Percentiles rank a stretch among this genome's conserved stretches.
Conservation (phyloP, 2,797 vertebrate genomes). For the Phoeniculus purpureus region DNA sequence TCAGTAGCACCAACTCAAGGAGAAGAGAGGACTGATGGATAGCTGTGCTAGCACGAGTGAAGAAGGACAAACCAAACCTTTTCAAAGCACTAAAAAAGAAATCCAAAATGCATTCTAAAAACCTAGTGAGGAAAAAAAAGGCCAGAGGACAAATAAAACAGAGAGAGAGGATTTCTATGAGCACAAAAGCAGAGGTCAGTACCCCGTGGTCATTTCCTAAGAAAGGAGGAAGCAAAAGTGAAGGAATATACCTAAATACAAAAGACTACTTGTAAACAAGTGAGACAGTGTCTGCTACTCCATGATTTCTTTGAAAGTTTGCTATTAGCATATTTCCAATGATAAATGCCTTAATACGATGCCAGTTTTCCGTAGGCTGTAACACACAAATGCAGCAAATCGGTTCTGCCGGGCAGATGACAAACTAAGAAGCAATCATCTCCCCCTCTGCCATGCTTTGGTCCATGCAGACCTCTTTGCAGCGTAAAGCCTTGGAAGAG, state of each 20-base stretch:
- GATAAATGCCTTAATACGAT: background rate
- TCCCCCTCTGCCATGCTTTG: background rate
- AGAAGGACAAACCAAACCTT: background rate
- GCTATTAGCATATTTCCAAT: slow-evolving; percentile 21
- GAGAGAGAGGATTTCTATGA: background rate
- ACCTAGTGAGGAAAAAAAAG: background rate
- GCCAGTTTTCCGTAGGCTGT: slow-evolving; percentile 3
- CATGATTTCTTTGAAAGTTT: background rate
- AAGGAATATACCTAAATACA: slow-evolving; percentile 6
- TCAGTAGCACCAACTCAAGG: background rate
- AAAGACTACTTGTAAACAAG: slow-evolving; percentile 8
- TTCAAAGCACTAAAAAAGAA: background rate
- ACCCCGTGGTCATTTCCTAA: background rate
- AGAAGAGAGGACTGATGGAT: background rate
- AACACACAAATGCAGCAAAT: slow-evolving; percentile 9
- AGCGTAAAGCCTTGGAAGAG: background rate
- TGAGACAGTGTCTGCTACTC: background rate
- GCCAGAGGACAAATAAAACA: background rate
- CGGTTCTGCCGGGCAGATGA: background rate
- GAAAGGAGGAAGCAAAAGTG: background rate
- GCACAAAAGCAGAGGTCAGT: slow-evolving; percentile 20
- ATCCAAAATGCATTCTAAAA: background rate
- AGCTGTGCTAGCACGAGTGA: background rate
- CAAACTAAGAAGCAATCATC: background rate
- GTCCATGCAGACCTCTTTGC: background rate